Evolutionary conservation across 2,888 invertebrate species (phyloP), one percentile per base, ranked within the genome.

Genomic region (Allacma fusca): DNA sequence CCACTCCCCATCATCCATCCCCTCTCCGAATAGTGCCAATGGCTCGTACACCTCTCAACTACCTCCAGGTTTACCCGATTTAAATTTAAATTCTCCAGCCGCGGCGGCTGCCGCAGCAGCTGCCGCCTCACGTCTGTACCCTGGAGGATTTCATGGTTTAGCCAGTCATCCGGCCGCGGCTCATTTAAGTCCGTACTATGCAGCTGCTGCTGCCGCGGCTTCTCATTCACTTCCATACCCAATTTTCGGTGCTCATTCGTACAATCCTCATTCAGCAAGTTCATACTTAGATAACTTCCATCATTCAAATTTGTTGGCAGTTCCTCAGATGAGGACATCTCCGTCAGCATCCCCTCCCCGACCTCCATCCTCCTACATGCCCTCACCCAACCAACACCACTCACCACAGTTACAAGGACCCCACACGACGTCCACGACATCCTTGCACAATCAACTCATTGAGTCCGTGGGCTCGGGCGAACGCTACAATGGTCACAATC

Each of bases 201-300:
- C 81, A 1, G 82, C 81, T 12, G 83, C 83, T 21, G 83, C 83
- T n/a, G 82, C 83, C 19, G 83, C 78, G n/a, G 77, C 79, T 40
- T 67, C 76, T 24, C 82, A 82, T 77, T 79, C 82, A 62, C 68
- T 83, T 57, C 82, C 81, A 21, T 83, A 82, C 65, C 79, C 82
- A 64, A 40, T 83, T n/a, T 82, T 83, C 59, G 81, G 81, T 78
- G 74, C 81, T 24, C 81, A 83, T 68, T 77, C 80, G 16, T 76
- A 70, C 43, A 70, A 76, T 70, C 57, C 43, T 59, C 79, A 81
- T 77, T 77, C 80, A n/a, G 80, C 81, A 24, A 80, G 70, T 70
- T 79, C 80, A 23, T 83, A 83, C 75, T 74, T 84, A 74, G 83
- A 84, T 40, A 79, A 67, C 74, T 84, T 83, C 70, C 83, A 73